These are phyloP conservation scores for Griposia aprilina DNA, from an alignment of 2,888 invertebrate genomes.

Conservation along the genomic window DNA sequence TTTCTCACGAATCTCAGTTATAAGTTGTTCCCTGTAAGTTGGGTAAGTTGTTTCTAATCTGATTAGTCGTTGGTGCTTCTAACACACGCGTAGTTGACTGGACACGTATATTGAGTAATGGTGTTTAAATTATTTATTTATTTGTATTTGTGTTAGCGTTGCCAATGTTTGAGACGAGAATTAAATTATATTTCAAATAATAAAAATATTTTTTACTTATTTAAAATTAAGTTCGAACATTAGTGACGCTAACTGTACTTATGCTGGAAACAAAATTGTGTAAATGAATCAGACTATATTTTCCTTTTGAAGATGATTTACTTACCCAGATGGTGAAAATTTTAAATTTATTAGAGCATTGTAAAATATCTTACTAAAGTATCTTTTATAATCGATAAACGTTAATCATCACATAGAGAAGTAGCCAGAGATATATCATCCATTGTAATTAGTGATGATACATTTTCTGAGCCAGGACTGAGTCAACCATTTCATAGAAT, in stretches of 20 bases:
- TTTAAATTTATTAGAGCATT: neutral
- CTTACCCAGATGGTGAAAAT: neutral
- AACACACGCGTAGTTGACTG: constrained; percentile 78
- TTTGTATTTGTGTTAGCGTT: constrained; percentile 38
- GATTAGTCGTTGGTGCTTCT: constrained; percentile 77
- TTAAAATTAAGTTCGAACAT: constrained; percentile 14
- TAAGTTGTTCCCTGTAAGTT: constrained; percentile 95
- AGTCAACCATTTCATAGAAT: constrained; percentile 35
- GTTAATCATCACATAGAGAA: neutral
- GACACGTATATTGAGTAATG: constrained; percentile 73
- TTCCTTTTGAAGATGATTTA: neutral
- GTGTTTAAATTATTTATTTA: constrained; percentile 61
- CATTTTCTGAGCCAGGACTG: constrained; percentile 33
- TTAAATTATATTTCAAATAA: neutral
- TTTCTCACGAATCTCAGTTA: constrained; percentile 95
- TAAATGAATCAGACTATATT: neutral
- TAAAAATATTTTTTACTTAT: neutral
- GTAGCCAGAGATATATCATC: neutral
- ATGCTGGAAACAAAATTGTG: constrained; percentile 56
- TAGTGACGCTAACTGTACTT: constrained; percentile 46
- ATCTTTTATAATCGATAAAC: neutral
- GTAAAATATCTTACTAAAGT: neutral
- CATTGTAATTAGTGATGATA: constrained; percentile 31
- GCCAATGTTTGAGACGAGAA: constrained; percentile 33
- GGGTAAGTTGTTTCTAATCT: constrained; percentile 91